A percentile compares a stretch with the other conserved stretches of the same genome.
Conservation (phyloP, 2,797 vertebrate species). For the Eremophila alpestris region DNA sequence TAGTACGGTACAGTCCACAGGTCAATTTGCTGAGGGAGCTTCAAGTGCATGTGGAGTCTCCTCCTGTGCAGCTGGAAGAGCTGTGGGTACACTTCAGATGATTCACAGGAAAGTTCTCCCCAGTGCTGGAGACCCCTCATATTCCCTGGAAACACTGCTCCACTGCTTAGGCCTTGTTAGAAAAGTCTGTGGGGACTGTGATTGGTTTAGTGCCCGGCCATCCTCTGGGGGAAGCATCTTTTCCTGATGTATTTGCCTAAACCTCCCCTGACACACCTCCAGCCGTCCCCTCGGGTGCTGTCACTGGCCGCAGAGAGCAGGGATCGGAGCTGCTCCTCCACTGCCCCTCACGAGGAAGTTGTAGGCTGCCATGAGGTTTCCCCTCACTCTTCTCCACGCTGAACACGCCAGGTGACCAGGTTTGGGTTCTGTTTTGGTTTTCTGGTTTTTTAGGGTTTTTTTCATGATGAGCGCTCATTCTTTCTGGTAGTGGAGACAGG, state of each 20-base stretch:
- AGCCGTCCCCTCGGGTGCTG: not conserved
- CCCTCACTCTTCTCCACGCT: not conserved
- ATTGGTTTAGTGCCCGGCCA: not conserved
- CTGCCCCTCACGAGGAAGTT: not conserved
- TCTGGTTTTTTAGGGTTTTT: not conserved
- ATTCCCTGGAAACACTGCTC: not conserved
- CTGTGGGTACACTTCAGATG: rapidly evolving
- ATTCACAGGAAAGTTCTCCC: not conserved
- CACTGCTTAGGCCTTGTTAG: not conserved
- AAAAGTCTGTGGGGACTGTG: not conserved
- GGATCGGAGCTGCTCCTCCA: not conserved
- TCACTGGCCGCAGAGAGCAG: not conserved
- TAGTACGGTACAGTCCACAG: rapidly evolving
- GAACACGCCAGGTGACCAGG: not conserved
- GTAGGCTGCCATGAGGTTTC: not conserved
- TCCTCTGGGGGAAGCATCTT: not conserved
- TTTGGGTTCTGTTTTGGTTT: not conserved
- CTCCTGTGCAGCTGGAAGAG: not conserved
- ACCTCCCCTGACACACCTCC: not conserved
- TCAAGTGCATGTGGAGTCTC: rapidly evolving
- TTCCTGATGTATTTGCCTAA: no score
- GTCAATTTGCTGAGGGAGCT: not conserved
- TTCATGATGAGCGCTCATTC: not conserved
- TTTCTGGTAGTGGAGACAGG: not conserved
- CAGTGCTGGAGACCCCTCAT: not conserved